Conservation (phyloP, 2,888 invertebrate species). For the Agrotis exclamationis region DNA sequence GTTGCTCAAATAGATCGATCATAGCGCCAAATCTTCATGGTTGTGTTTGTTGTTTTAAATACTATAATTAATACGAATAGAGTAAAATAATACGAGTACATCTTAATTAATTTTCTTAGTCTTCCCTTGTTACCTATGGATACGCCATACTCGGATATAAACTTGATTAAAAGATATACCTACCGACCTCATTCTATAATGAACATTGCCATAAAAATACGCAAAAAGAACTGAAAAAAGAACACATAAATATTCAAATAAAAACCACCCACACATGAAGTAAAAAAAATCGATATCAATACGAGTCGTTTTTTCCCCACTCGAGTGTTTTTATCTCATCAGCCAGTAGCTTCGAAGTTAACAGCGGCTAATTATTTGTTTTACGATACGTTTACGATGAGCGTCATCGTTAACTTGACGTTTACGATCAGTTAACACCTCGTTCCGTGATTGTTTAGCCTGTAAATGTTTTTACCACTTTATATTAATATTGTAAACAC, state of each 20-base stretch:
- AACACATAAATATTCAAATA: slow-evolving; percentile 16
- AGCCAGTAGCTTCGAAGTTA: slow-evolving; percentile 70
- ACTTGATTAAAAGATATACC: not conserved
- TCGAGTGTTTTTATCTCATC: slow-evolving; percentile 66
- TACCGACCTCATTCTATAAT: not conserved
- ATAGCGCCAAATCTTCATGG: too few species aligned
- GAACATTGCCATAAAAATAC: not conserved
- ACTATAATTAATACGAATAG: too few species aligned
- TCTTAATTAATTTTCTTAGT: not conserved
- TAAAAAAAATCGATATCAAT: slow-evolving; percentile 35
- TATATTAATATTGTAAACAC: slow-evolving; percentile 84
- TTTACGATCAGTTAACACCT: slow-evolving; percentile 89
- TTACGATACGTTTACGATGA: slow-evolving; percentile 89
- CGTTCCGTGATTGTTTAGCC: slow-evolving; percentile 82
- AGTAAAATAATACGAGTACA: too few species aligned
- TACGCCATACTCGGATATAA: too few species aligned
- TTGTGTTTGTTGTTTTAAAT: too few species aligned
- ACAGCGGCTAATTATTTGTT: slow-evolving; percentile 87
- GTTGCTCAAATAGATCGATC: not conserved
- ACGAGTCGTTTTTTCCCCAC: slow-evolving; percentile 51
- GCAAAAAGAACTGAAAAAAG: not conserved
- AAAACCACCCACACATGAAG: slow-evolving; percentile 7
- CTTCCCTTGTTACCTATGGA: too few species aligned
- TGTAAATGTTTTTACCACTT: slow-evolving; percentile 77
- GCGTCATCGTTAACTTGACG: slow-evolving; percentile 87